Evolutionary conservation across 2,888 invertebrate genomes (phyloP).

Genomic region (Lottia scabra): DNA sequence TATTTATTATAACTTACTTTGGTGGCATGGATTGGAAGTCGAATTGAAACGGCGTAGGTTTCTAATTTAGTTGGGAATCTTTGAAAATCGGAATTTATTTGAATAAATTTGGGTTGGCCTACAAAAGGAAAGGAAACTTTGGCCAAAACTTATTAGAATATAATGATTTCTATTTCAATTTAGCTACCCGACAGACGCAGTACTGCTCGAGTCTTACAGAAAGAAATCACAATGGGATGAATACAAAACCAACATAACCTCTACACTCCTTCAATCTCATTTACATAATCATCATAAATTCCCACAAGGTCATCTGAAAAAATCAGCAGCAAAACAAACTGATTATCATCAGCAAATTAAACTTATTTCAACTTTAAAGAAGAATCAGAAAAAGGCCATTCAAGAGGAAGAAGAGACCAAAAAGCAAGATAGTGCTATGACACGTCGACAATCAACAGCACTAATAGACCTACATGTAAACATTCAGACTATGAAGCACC

Average conservation of each 20-base stretch:
- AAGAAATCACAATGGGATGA: conserved; percentile 44
- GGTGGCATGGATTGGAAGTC: too few relatives aligned
- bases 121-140: too few relatives aligned
- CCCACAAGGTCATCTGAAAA: not conserved
- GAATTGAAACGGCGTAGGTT: too few relatives aligned
- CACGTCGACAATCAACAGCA: not conserved
- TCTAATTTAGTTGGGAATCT: too few relatives aligned
- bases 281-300: not conserved
- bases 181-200: conserved; percentile 47
- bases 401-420: not conserved
- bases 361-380: not conserved
- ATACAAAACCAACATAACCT: conserved; percentile 35
- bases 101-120: too few relatives aligned
- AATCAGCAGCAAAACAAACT: not conserved
- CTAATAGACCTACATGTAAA: not conserved
- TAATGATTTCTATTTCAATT: not conserved
- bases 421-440: not conserved
- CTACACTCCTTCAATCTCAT: not conserved
- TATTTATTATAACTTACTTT: too few relatives aligned
- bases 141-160: too few relatives aligned
- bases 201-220: conserved; percentile 43
- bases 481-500: not conserved
- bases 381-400: not conserved
- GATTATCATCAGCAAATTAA: not conserved
- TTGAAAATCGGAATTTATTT: too few relatives aligned